Base-by-base conservation (phyloP, 2,888 invertebrate species). In the Sinhomidia bicolor region DNA sequence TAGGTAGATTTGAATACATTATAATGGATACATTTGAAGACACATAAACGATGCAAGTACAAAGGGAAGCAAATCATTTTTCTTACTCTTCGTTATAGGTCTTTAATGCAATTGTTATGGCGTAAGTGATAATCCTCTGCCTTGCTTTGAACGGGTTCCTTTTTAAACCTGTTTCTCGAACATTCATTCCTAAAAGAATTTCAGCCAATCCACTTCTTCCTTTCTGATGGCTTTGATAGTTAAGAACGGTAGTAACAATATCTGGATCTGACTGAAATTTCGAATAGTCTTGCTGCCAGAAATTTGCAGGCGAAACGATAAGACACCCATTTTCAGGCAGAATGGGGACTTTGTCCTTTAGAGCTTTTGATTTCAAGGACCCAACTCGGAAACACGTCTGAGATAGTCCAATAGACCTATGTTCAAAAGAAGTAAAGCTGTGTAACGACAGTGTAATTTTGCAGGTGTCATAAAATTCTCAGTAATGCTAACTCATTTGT, bases 251-350 rank as follows among this genome's bases (percentile, higher is more conserved):
- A 92, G 95, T 96, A 90, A 98, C 95, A 91, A 98, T 95, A 93
- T 97, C 96, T 12, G 95, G 95, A 93, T 98, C 98, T 90, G 96
- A 95, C 80, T 96, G 95, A 93, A 97, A 98, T 60, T 95, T 95
- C 92, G 96, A 96, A 41, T 96, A 94, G 93, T 97, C 97, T 93
- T 97, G 96, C 92, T 96, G 96, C 99, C 99, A 99, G 88, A 99
- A 95, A 94, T 98, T 98, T 6, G 98, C 98, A 0, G 99, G 99
- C 0, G 99, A 99, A 9, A 99, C 94, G 54, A 98, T 94, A 32
- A 99, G 95, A 93, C 99, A 99, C 93, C 96, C 97, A 93, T 98
- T 99, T 93, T 98, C 97, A 0, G 99, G 99, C 90, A 99, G 94
- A 84, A 97, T 95, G 23, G 92, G 89, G 47, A 89, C 85, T 76